These are phyloP conservation scores for Aeoliscus strigatus DNA, from an alignment of 2,797 vertebrate genomes.

Conservation along the genomic window DNA sequence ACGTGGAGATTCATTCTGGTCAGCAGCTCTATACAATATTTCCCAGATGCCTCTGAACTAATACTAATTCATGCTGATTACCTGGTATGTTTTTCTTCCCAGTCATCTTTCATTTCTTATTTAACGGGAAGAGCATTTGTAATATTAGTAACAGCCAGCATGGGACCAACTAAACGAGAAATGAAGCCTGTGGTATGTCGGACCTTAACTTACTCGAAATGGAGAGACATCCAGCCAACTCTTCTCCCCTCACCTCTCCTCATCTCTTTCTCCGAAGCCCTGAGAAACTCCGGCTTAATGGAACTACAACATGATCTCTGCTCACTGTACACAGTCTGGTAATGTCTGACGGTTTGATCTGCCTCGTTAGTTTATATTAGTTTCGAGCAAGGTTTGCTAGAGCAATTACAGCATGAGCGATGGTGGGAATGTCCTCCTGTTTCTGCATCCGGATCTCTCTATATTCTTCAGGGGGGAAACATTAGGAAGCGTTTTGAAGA, in stretches of 20 bases:
- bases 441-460: slow-evolving; percentile 17
- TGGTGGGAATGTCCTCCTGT: slow-evolving; percentile 33
- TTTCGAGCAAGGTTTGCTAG: slow-evolving; percentile 50
- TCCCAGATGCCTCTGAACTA: slow-evolving; percentile 4
- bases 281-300: slow-evolving; percentile 54
- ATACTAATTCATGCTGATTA: slow-evolving; percentile 3
- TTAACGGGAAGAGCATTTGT: slow-evolving; percentile 1
- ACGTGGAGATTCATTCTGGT: slow-evolving; percentile 14
- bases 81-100: background rate
- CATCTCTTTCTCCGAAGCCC: slow-evolving; percentile 9
- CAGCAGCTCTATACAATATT: slow-evolving; percentile 11
- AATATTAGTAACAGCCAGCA: slow-evolving; percentile 1
- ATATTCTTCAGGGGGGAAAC: slow-evolving; percentile 19
- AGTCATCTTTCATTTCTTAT: slow-evolving; percentile 1
- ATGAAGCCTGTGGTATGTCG: slow-evolving; percentile 4
- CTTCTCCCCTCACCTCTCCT: slow-evolving; percentile 2
- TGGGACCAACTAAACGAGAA: slow-evolving; percentile 4
- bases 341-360: slow-evolving; percentile 50
- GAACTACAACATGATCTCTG: slow-evolving; percentile 60
- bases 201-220: slow-evolving; percentile 23
- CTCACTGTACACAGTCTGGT: slow-evolving; percentile 49
- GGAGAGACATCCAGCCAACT: slow-evolving; percentile 8
- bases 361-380: slow-evolving; percentile 61
- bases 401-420: slow-evolving; percentile 43
- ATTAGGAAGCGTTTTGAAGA: slow-evolving; percentile 34